Conservation (phyloP, 2,113 vertebrate genomes). For the Arenaria interpres region DNA sequence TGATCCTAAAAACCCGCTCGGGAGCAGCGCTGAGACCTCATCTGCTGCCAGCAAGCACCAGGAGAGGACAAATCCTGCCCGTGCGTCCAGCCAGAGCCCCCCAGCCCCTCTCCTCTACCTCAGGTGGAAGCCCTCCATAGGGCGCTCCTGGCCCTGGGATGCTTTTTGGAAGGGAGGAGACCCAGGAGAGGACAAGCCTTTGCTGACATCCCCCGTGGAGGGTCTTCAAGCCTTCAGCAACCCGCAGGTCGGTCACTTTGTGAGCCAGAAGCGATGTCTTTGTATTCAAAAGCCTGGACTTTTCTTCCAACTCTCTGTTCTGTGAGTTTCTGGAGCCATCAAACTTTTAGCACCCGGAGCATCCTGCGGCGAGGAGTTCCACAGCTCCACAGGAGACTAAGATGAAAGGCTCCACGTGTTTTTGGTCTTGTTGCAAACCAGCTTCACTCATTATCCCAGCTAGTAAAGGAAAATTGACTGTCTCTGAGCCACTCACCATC, state of each 20-base stretch:
- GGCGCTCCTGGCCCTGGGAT: neutral
- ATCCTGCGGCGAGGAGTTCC: neutral
- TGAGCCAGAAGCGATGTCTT: rapidly evolving
- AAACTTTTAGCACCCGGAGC: neutral
- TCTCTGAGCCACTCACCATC: neutral
- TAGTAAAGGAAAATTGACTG: neutral
- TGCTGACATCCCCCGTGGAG: neutral
- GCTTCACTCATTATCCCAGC: neutral
- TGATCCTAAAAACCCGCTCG: neutral
- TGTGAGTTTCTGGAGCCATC: neutral
- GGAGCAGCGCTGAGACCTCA: rapidly evolving
- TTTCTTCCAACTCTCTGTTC: neutral
- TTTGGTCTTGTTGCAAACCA: neutral
- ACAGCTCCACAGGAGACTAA: neutral
- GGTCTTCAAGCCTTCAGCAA: neutral
- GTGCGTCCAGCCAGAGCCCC: neutral
- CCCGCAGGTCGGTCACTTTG: neutral
- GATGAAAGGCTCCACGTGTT: neutral
- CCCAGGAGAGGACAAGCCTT: neutral
- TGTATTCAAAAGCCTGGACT: neutral
- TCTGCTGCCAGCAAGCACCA: neutral
- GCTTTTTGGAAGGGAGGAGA: neutral
- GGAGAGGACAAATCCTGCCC: neutral
- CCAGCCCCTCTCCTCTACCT: neutral
- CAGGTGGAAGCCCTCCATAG: neutral